Conservation (phyloP, 35 echinoderm and acorn worm genomes). For the Patiria miniata region DNA sequence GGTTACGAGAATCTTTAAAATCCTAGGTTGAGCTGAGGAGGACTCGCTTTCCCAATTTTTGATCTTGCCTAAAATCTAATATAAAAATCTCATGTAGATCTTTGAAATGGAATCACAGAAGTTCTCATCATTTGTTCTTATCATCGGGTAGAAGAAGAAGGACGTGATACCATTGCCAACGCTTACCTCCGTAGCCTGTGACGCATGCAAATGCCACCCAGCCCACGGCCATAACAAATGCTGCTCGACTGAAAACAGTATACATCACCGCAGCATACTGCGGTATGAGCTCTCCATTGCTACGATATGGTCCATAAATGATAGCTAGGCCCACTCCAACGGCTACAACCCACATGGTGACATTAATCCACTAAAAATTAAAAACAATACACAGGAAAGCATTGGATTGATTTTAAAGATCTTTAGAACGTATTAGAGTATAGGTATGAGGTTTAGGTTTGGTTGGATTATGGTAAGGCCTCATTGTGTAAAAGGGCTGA, state of each 20-base stretch:
- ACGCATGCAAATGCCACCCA: constrained; percentile 62
- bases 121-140: too few relatives aligned
- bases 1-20: too few relatives aligned
- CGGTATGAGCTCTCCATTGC: neutral
- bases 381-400: neutral
- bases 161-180: too few relatives aligned
- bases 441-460: neutral
- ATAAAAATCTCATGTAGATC: neutral
- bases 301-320: constrained; percentile 22
- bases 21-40: too few relatives aligned
- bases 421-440: neutral
- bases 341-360: neutral
- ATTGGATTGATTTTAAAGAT: neutral
- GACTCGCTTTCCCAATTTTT: too few relatives aligned
- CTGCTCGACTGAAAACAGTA: neutral
- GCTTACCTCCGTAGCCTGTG: constrained; percentile 46
- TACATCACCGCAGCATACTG: constrained; percentile 41
- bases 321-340: neutral
- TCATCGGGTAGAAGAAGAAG: too few relatives aligned
- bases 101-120: too few relatives aligned
- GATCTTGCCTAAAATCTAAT: too few relatives aligned
- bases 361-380: neutral
- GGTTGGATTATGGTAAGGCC: neutral
- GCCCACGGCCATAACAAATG: constrained; percentile 14
- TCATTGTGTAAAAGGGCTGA: neutral